phyloP scores from a whole-genome alignment of 2,888 invertebrate genomes.

The Dryococelus australis region DNA sequence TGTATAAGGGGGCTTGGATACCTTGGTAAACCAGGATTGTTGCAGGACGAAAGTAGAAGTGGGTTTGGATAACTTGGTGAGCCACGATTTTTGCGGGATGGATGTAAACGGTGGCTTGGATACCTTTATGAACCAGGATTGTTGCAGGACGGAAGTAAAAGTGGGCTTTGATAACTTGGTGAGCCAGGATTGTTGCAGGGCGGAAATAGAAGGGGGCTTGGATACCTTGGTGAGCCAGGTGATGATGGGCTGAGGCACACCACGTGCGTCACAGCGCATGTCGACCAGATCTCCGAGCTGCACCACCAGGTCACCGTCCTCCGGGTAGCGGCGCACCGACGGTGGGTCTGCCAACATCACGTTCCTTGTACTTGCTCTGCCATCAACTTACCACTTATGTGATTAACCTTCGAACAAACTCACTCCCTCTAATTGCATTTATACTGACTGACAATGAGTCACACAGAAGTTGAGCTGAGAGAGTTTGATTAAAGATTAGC shows the following conservation, averaged over 20 bases:
- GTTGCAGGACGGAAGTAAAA: too few relatives aligned
- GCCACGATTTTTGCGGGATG: too few relatives aligned
- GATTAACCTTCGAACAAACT: not conserved
- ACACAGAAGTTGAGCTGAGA: too few relatives aligned
- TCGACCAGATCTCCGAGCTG: slow-evolving; percentile 76
- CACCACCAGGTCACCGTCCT: slow-evolving; percentile 74
- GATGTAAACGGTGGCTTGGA: too few relatives aligned
- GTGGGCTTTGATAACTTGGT: slow-evolving; percentile 61
- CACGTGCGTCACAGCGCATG: slow-evolving; percentile 75
- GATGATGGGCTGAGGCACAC: slow-evolving; percentile 76
- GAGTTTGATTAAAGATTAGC: too few relatives aligned
- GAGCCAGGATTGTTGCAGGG: slow-evolving; percentile 36
- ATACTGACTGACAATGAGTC: too few relatives aligned
- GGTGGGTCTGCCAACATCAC: slow-evolving; percentile 68
- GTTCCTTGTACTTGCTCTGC: not conserved
- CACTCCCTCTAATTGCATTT: not conserved
- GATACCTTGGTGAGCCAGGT: slow-evolving; percentile 71
- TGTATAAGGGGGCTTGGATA: too few relatives aligned
- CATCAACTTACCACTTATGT: not conserved
- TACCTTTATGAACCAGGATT: too few relatives aligned
- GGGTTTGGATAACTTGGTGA: slow-evolving; percentile 59
- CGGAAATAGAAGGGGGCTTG: not conserved
- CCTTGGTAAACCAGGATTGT: too few relatives aligned
- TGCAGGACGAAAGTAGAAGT: not conserved
- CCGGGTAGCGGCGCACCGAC: slow-evolving; percentile 70